Conservation (phyloP, 2,113 vertebrate genomes). For the Cygnus buccinator region DNA sequence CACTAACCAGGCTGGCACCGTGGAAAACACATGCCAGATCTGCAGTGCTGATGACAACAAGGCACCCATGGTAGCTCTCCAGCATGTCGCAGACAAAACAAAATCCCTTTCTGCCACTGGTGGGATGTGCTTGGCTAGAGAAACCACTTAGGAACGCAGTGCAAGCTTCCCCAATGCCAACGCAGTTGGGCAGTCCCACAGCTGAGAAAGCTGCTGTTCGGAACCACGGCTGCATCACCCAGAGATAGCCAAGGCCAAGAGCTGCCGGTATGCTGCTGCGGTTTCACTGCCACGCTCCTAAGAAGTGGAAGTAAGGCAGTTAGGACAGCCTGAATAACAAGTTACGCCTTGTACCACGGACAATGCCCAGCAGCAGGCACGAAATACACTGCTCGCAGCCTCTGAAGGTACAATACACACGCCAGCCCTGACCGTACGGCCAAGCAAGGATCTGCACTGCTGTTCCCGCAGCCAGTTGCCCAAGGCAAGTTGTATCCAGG, state of each 20-base stretch:
- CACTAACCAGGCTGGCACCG: neutral
- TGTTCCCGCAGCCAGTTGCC: neutral
- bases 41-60: neutral
- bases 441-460: neutral
- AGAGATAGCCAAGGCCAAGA: neutral
- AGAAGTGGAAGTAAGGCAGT: neutral
- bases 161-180: neutral
- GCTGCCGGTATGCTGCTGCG: neutral
- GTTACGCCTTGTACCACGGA: neutral
- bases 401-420: neutral
- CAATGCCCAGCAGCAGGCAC: neutral
- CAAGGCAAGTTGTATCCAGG: neutral
- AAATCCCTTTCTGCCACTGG: neutral
- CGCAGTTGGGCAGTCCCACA: neutral
- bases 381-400: fast-evolving
- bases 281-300: neutral
- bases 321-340: neutral
- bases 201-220: neutral
- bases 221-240: neutral
- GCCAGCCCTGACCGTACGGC: neutral
- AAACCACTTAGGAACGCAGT: too few relatives aligned
- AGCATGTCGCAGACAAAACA: neutral
- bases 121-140: neutral
- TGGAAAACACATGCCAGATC: neutral
- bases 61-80: neutral